Evolutionary conservation across 1,140 invertebrate species (phyloP), one percentile per base, ranked within the genome.

Genomic region (Pinna nobilis): DNA sequence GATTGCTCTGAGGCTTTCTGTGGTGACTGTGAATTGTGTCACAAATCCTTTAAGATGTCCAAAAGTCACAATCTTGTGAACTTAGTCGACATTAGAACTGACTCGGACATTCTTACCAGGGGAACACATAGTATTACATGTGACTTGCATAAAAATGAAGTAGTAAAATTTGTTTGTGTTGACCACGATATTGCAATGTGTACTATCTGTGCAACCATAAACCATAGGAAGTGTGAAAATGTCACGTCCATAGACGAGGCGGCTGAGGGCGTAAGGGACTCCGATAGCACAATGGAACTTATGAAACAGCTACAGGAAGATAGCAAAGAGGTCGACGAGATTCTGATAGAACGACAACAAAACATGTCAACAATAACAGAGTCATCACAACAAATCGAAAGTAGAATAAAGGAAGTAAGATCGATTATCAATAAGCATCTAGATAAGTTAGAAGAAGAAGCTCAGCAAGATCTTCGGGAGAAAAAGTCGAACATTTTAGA

Each of bases 1-100:
- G 71, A 79, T 51, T 79, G 77, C 33, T 70, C 69, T 1, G 77
- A 76, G 32, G 77, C 77, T 28, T 67, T 76, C 39, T 79, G 77
- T 50, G 73, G 73, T 18, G 49, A 70, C 13, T 79, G 77, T 32
- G 70, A 76, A 53, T 67, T 55, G 30, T 70, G 70, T 33, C 77
- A 79, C 30, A 76, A 51, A 39, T 69, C 63, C 15, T 53, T 79
- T 28, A 79, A 79, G 44, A 49, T 50, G 28, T 59, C 74, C 0
- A 51, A 67, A 41, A 68, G 60, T 15, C 77, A 79, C 47, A 65
- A 55, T n/a, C 37, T 76, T 25, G 61, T 76, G 6, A 74, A 71
- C 49, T 76, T 79, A n/a, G 67, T 50, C 18, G 74, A 74, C 18
- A 57, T 79, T n/a, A 73, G 74, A 51, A 53, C 67, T 5, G 65